phyloP scores from a whole-genome alignment of 1,140 invertebrate genomes.

The Zaprionus taronus region DNA sequence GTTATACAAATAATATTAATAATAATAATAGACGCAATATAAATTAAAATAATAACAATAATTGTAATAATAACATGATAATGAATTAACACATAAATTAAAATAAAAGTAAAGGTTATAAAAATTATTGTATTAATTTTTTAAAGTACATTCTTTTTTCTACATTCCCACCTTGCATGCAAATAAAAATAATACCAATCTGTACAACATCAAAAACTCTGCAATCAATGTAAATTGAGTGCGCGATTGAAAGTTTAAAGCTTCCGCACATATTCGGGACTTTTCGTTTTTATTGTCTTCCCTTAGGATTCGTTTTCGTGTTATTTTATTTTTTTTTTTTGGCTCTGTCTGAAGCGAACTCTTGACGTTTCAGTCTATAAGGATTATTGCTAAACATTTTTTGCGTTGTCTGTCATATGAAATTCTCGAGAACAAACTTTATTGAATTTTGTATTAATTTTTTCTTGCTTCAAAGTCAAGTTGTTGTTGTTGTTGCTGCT shows the following conservation, averaged over 20 bases:
- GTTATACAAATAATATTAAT: neutral
- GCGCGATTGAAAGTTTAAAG: neutral
- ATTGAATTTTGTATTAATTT: conserved; percentile 79
- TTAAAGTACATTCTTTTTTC: too few relatives aligned
- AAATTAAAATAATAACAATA: neutral
- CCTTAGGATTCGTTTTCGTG: neutral
- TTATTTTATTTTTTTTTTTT: conserved; percentile 15
- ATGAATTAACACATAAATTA: neutral
- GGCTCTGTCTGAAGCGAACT: conserved; percentile 33
- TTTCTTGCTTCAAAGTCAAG: conserved; percentile 67
- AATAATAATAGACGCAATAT: neutral
- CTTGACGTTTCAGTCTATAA: conserved; percentile 41
- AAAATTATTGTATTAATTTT: neutral
- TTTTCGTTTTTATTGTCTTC: conserved; percentile 2
- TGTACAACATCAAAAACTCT: neutral
- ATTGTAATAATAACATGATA: neutral
- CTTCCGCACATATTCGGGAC: neutral
- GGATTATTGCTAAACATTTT: conserved; percentile 39
- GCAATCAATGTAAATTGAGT: neutral
- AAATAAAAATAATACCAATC: neutral
- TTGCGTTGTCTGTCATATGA: conserved; percentile 58
- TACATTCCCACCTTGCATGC: too few relatives aligned
- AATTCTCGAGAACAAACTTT: conserved; percentile 71
- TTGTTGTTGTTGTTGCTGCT: conserved; percentile 38
- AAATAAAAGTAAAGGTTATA: neutral